A percentile compares a stretch with the other conserved stretches of the same genome.
Evolutionary conservation across 2,888 invertebrate species (phyloP).

Genomic region (Tribolium freemani): DNA sequence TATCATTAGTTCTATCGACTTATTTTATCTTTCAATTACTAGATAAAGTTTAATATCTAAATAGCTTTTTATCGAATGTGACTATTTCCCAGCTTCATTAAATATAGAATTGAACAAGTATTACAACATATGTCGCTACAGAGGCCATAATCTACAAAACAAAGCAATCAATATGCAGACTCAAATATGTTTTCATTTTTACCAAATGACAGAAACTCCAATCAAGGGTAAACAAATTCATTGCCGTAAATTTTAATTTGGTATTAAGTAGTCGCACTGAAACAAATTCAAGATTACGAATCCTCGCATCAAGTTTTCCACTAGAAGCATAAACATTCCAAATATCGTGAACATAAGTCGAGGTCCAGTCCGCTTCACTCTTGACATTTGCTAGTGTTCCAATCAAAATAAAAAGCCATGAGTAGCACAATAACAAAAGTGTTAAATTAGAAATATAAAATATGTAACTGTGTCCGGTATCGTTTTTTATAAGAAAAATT

Average conservation of each 20-base stretch:
- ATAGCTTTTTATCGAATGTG: too few relatives aligned
- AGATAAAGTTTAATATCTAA: too few relatives aligned
- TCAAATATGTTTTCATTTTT: neutral
- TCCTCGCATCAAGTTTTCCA: neutral
- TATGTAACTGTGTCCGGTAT: neutral
- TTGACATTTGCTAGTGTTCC: neutral
- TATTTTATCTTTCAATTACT: too few relatives aligned
- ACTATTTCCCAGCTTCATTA: neutral
- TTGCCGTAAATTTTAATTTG: neutral
- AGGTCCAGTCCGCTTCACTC: neutral
- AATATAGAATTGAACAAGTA: conserved; percentile 1
- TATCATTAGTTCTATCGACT: too few relatives aligned
- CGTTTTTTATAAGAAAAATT: neutral
- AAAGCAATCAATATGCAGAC: too few relatives aligned
- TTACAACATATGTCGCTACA: conserved; percentile 7
- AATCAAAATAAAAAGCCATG: conserved; percentile 1
- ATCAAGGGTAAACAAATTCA: conserved; percentile 1
- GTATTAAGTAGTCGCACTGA: conserved; percentile 3
- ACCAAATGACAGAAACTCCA: neutral
- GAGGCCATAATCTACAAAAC: conserved; percentile 4
- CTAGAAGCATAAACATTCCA: conserved; percentile 5
- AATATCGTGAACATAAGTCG: neutral
- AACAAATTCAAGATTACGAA: neutral
- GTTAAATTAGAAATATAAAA: neutral
- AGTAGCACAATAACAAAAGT: neutral